A percentile compares a stretch with the other conserved stretches of the same genome.
These are phyloP conservation scores for Podocnemis expansa DNA, from an alignment of 2,113 vertebrate genomes.

Conservation along the genomic window DNA sequence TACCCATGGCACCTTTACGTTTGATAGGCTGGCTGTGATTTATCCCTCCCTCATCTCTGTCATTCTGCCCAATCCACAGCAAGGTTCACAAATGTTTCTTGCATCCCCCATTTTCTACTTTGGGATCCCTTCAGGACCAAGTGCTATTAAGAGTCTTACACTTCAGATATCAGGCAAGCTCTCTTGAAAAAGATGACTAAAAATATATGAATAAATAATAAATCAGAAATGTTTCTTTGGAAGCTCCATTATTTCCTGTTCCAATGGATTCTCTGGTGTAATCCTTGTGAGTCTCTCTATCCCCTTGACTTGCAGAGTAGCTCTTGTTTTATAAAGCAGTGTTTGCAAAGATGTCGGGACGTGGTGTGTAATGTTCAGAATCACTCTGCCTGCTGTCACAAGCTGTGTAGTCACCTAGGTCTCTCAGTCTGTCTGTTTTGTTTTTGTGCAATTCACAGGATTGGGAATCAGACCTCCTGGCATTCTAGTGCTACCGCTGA, in stretches of 20 bases:
- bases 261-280: background rate
- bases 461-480: background rate
- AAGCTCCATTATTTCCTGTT: background rate
- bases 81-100: background rate
- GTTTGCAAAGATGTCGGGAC: background rate
- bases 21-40: background rate
- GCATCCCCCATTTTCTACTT: background rate
- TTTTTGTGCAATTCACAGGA: background rate
- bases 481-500: background rate
- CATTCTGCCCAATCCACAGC: background rate
- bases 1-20: background rate
- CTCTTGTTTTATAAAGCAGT: background rate
- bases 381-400: no score
- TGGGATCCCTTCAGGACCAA: background rate
- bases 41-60: background rate
- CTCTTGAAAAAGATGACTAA: background rate
- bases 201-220: background rate
- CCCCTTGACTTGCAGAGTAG: background rate
- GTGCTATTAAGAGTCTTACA: background rate
- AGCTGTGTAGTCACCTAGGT: background rate
- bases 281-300: background rate
- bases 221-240: background rate
- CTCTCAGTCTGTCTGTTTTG: background rate
- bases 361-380: background rate
- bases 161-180: background rate